Conservation (phyloP, 2,113 vertebrate species). For the Percina caprodes region DNA sequence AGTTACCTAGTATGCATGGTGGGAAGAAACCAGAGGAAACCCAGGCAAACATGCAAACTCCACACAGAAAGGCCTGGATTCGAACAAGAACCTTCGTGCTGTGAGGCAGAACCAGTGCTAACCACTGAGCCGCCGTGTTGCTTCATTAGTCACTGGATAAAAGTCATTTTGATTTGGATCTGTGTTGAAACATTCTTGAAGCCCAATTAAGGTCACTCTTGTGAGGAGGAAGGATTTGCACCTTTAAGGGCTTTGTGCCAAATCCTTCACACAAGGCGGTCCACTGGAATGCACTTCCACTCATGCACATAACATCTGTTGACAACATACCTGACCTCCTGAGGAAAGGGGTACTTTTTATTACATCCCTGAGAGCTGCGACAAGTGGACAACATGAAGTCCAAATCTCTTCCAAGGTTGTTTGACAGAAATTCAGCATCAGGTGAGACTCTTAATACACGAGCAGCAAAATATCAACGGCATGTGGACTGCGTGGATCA, state of each 20-base stretch:
- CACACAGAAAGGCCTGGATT: too few species aligned
- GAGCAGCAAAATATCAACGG: slow-evolving; percentile 55
- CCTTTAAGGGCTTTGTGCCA: slow-evolving; percentile 75
- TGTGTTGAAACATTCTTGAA: slow-evolving; percentile 3
- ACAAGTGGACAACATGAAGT: slow-evolving; percentile 70
- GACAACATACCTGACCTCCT: slow-evolving; percentile 64
- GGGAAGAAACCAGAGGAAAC: too few species aligned
- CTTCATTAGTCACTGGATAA: background rate
- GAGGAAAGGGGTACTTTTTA: slow-evolving; percentile 11
- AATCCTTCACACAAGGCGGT: slow-evolving; percentile 50
- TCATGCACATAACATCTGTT: slow-evolving; percentile 65
- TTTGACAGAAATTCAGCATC: slow-evolving; percentile 51
- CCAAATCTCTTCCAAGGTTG: slow-evolving; percentile 58
- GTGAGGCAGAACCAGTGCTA: too few species aligned
- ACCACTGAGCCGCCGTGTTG: too few species aligned
- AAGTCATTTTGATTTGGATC: slow-evolving; percentile 26
- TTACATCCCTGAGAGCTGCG: slow-evolving; percentile 22
- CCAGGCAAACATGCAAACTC: too few species aligned
- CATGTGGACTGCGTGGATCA: slow-evolving; percentile 66
- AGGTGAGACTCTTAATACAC: slow-evolving; percentile 1
- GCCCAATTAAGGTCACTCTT: slow-evolving; percentile 24
- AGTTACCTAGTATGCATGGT: too few species aligned
- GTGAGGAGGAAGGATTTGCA: slow-evolving; percentile 59
- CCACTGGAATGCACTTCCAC: slow-evolving; percentile 67
- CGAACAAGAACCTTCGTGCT: too few species aligned